Percentiles rank a stretch among this genome's conserved stretches.
Conservation (phyloP, 2,888 invertebrate species). For the Ferrisia virgata region DNA sequence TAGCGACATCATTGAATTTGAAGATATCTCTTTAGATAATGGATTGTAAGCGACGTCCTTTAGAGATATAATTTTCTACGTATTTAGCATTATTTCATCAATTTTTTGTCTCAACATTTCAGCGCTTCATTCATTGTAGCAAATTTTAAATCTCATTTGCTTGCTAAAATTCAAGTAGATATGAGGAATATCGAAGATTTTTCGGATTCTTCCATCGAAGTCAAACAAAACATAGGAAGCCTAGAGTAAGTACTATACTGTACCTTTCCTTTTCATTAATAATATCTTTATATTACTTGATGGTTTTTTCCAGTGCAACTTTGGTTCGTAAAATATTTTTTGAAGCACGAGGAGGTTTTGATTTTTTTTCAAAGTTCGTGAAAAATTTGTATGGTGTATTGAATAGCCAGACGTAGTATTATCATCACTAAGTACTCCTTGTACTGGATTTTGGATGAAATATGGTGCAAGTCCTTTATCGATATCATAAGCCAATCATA, state of each 20-base stretch:
- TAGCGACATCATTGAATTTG: background rate
- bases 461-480: background rate
- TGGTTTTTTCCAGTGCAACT: background rate
- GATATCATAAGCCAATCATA: too few relatives aligned
- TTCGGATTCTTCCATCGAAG: background rate
- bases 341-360: background rate
- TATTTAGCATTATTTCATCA: background rate
- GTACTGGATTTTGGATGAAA: background rate
- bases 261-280: background rate
- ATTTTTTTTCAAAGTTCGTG: conserved; percentile 22
- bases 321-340: background rate
- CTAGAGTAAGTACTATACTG: conserved; percentile 8
- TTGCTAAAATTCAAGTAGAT: background rate
- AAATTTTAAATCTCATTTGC: background rate
- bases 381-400: background rate
- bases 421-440: too few relatives aligned
- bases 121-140: background rate
- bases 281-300: background rate
- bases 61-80: background rate
- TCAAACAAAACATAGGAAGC: background rate
- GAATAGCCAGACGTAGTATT: background rate
- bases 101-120: background rate
- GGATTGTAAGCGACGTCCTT: conserved; percentile 1
- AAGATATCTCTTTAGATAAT: background rate
- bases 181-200: background rate